A percentile compares a stretch with the other conserved stretches of the same genome.
phyloP scores from a whole-genome alignment of 2,797 vertebrate species.

The Trachurus trachurus region DNA sequence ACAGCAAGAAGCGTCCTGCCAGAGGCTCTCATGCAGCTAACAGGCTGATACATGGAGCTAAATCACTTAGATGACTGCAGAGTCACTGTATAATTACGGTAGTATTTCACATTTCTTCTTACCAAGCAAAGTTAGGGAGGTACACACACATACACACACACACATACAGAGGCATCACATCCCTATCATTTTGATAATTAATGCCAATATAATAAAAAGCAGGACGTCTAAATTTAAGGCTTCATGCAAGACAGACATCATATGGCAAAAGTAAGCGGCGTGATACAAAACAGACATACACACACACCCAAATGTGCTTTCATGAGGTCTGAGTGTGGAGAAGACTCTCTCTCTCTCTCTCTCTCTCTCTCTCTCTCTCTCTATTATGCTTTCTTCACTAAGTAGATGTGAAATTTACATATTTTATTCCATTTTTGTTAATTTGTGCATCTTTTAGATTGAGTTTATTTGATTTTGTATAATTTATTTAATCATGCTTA shows the following conservation, averaged over 20 bases:
- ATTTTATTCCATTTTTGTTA: slow-evolving; percentile 3
- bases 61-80: slow-evolving; percentile 56
- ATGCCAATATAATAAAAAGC: slow-evolving; percentile 75
- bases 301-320: slow-evolving; percentile 58
- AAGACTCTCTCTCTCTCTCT: not conserved
- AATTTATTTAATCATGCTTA: accelerated
- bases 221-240: slow-evolving; percentile 73
- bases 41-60: slow-evolving; percentile 54
- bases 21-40: slow-evolving; percentile 35
- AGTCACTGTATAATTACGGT: slow-evolving; percentile 69
- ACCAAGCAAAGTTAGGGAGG: slow-evolving; percentile 60
- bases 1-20: slow-evolving; percentile 13
- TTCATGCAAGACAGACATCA: slow-evolving; percentile 58
- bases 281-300: slow-evolving; percentile 69
- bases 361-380: not conserved
- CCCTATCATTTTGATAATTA: slow-evolving; percentile 81
- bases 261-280: slow-evolving; percentile 62
- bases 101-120: slow-evolving; percentile 63
- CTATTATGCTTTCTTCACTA: slow-evolving; percentile 9
- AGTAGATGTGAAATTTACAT: not conserved
- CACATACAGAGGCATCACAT: slow-evolving; percentile 31
- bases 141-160: slow-evolving; percentile 14
- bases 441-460: slow-evolving; percentile 1
- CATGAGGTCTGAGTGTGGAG: slow-evolving; percentile 59
- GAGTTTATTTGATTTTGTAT: not conserved